Evolutionary conservation across 2,888 invertebrate species (phyloP).

Genomic region (Erannis defoliaria): DNA sequence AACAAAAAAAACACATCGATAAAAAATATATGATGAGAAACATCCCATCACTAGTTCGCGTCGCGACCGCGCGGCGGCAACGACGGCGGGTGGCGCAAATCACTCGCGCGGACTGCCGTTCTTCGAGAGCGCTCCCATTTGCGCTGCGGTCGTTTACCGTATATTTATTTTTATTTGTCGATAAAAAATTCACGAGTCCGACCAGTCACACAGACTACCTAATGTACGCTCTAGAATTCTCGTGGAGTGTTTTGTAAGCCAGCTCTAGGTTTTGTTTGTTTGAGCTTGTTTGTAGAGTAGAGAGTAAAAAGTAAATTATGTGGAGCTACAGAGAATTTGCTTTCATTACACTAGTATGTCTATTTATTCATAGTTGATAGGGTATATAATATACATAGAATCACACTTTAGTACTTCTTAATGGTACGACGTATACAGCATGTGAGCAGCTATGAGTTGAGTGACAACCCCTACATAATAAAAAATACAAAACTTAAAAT

Average conservation of each 20-base stretch:
- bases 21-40: slow-evolving; percentile 24
- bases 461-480: too few relatives aligned
- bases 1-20: slow-evolving; percentile 57
- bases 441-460: too few relatives aligned
- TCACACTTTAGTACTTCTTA: background rate
- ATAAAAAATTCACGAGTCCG: slow-evolving; percentile 59
- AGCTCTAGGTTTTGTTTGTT: slow-evolving; percentile 35
- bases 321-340: slow-evolving; percentile 10
- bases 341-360: background rate
- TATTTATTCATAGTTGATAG: slow-evolving; percentile 3
- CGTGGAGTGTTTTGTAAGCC: slow-evolving; percentile 33
- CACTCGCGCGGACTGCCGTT: slow-evolving; percentile 85
- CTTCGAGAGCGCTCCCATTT: slow-evolving; percentile 70
- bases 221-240: slow-evolving; percentile 47
- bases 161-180: slow-evolving; percentile 70
- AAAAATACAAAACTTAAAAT: too few relatives aligned
- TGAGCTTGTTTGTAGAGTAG: slow-evolving; percentile 17
- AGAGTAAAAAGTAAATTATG: slow-evolving; percentile 22
- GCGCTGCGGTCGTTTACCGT: slow-evolving; percentile 65
- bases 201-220: slow-evolving; percentile 47
- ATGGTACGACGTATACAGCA: too few relatives aligned
- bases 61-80: slow-evolving; percentile 77
- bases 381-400: background rate
- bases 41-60: slow-evolving; percentile 65
- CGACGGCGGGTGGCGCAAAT: slow-evolving; percentile 81